phyloP scores from a whole-genome alignment of 1,140 invertebrate species.

The Bombus polaris region DNA sequence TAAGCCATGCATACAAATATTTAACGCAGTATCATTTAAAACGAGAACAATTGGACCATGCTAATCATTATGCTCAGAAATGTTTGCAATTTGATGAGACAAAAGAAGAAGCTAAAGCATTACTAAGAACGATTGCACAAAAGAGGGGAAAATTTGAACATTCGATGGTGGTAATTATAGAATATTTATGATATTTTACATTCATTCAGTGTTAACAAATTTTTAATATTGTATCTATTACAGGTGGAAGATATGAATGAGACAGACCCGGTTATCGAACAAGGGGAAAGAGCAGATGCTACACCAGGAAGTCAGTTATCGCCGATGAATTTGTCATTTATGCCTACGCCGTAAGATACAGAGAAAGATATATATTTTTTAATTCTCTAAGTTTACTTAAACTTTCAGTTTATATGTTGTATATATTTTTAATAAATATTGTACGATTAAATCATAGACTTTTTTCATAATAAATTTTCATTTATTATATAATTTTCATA shows the following conservation, averaged over 20 bases:
- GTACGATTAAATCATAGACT: not conserved
- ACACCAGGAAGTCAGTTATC: slow-evolving; percentile 78
- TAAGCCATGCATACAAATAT: slow-evolving; percentile 94
- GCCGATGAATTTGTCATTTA: slow-evolving; percentile 80
- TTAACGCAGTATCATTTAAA: slow-evolving; percentile 95
- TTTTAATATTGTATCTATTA: slow-evolving; percentile 42
- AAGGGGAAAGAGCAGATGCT: slow-evolving; percentile 56
- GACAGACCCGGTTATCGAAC: slow-evolving; percentile 78
- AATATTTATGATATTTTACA: not conserved
- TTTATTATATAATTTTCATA: not conserved
- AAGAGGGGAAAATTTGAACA: slow-evolving; percentile 84
- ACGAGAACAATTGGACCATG: slow-evolving; percentile 91
- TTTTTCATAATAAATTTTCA: not conserved
- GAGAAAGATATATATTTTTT: not conserved
- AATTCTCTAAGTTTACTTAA: not conserved
- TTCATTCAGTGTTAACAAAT: not conserved
- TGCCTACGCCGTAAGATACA: slow-evolving; percentile 70
- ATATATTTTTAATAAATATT: slow-evolving; percentile 42
- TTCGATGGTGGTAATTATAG: slow-evolving; percentile 80
- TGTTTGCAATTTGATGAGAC: slow-evolving; percentile 94
- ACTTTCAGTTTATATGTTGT: slow-evolving; percentile 22
- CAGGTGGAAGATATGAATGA: slow-evolving; percentile 82
- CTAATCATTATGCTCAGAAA: slow-evolving; percentile 95
- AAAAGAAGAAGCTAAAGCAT: slow-evolving; percentile 94
- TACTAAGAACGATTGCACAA: slow-evolving; percentile 91